Conservation (phyloP, 2,888 invertebrate species). For the Sceliomorpha sp. region DNA sequence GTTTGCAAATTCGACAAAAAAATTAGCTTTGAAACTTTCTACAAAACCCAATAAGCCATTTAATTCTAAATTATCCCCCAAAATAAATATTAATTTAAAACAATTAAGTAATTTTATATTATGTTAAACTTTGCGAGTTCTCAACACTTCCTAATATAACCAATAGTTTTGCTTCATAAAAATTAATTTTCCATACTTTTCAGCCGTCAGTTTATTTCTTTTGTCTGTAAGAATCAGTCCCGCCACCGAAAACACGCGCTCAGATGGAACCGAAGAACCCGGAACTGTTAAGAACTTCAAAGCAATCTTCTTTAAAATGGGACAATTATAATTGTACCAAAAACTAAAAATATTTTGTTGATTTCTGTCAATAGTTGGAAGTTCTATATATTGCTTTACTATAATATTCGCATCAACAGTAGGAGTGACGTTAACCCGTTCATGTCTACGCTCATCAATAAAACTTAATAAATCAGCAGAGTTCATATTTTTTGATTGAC, state of each 20-base stretch:
- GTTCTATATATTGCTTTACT: conserved; percentile 4
- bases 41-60: conserved; percentile 2
- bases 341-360: conserved; percentile 8
- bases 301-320: neutral
- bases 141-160: too few species aligned
- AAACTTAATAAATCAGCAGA: neutral
- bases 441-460: too few species aligned
- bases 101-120: too few species aligned
- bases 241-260: conserved; percentile 6
- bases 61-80: neutral
- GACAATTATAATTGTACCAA: neutral
- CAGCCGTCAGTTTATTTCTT: neutral
- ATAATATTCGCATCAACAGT: neutral
- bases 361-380: neutral
- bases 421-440: too few species aligned
- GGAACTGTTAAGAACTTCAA: neutral
- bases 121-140: too few species aligned
- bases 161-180: conserved; percentile 6
- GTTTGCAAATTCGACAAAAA: conserved; percentile 4
- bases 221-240: conserved; percentile 2
- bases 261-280: conserved; percentile 6
- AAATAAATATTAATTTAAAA: conserved; percentile 13
- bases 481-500: neutral
- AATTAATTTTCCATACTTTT: conserved; percentile 10
- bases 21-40: conserved; percentile 3